Evolutionary conservation across 1,140 invertebrate species (phyloP).

Genomic region (Papilio aristodemus): DNA sequence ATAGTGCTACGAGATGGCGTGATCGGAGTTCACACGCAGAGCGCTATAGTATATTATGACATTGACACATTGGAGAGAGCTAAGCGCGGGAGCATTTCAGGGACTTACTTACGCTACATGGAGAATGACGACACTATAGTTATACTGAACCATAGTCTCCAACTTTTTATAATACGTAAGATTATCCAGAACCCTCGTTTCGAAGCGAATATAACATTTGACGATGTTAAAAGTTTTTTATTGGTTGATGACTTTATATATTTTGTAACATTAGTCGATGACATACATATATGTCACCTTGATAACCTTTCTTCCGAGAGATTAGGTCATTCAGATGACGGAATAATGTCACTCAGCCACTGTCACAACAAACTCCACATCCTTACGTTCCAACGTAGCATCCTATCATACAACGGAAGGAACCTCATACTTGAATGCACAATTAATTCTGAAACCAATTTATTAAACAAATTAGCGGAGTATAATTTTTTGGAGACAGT

Average conservation of each 20-base stretch:
- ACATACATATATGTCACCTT: slow-evolving; percentile 48
- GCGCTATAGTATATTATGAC: slow-evolving; percentile 56
- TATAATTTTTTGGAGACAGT: slow-evolving; percentile 51
- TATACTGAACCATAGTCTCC: slow-evolving; percentile 43
- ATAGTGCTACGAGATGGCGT: slow-evolving; percentile 47
- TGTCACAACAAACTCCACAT: slow-evolving; percentile 43
- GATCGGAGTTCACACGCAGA: slow-evolving; percentile 53
- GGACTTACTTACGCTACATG: slow-evolving; percentile 49
- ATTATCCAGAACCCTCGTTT: slow-evolving; percentile 24
- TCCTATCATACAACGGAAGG: slow-evolving; percentile 42
- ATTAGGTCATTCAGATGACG: slow-evolving; percentile 39
- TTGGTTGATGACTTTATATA: slow-evolving; percentile 48
- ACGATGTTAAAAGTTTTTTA: slow-evolving; percentile 52
- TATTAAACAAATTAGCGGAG: slow-evolving; percentile 44
- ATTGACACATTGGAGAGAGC: slow-evolving; percentile 43
- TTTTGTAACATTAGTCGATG: slow-evolving; percentile 50
- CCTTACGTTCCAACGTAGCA: slow-evolving; percentile 49
- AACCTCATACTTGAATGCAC: slow-evolving; percentile 37
- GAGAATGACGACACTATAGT: slow-evolving; percentile 52
- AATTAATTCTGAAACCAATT: slow-evolving; percentile 36
- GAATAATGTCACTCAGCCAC: slow-evolving; percentile 48
- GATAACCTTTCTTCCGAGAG: slow-evolving; percentile 28
- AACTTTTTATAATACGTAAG: slow-evolving; percentile 48
- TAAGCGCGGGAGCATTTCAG: slow-evolving; percentile 39
- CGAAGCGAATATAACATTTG: slow-evolving; percentile 38